Percentiles rank a stretch among this genome's conserved stretches.
Conservation (phyloP, 1,140 invertebrate species). For the Neodiprion virginianus region DNA sequence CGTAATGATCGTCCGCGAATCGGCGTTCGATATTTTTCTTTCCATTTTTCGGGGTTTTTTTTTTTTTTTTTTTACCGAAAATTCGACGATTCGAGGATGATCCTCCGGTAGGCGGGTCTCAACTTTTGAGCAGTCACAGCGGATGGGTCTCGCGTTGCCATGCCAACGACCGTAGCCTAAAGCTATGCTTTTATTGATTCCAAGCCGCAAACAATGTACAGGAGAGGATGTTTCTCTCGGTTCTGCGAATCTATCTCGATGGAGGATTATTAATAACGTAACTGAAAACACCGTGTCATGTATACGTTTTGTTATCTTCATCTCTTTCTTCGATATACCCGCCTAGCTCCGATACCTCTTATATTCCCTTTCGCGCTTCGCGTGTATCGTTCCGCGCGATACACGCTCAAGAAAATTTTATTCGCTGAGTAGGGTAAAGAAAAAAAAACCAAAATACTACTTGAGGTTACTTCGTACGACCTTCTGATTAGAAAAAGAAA, state of each 20-base stretch:
- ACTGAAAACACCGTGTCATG: not conserved
- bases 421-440: not conserved
- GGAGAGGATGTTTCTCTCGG: slow-evolving; percentile 60
- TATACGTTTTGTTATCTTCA: slow-evolving; percentile 19
- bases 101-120: slow-evolving; percentile 23
- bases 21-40: not conserved
- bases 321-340: slow-evolving; percentile 41
- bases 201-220: slow-evolving; percentile 63
- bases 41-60: no score
- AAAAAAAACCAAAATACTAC: not conserved
- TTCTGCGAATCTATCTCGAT: slow-evolving; percentile 41
- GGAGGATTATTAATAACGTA: slow-evolving; percentile 7
- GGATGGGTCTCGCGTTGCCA: slow-evolving; percentile 57
- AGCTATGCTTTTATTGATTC: slow-evolving; percentile 65
- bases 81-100: slow-evolving; percentile 44
- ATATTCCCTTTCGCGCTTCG: slow-evolving; percentile 16
- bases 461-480: no score
- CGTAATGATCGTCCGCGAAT: not conserved
- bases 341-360: slow-evolving; percentile 35
- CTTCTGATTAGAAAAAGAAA: not conserved
- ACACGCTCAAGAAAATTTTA: not conserved
- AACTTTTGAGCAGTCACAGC: slow-evolving; percentile 44
- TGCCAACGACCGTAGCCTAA: slow-evolving; percentile 60
- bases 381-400: not conserved
- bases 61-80: slow-evolving; percentile 26